A percentile compares a stretch with the other conserved stretches of the same genome.
These are phyloP conservation scores for Chrysolina haemoptera DNA, from an alignment of 2,888 invertebrate genomes.

Conservation along the genomic window DNA sequence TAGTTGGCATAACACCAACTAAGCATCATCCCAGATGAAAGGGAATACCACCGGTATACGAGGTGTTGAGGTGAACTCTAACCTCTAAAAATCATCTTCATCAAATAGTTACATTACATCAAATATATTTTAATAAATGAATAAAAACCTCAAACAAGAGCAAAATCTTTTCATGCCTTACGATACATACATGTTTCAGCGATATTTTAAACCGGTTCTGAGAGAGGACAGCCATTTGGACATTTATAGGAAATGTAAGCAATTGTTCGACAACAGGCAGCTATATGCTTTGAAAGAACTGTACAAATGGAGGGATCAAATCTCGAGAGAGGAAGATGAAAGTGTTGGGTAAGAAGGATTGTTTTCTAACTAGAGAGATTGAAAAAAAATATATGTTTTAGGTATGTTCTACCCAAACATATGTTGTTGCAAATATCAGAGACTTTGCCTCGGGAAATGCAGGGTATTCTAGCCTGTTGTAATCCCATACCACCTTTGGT, in stretches of 20 bases:
- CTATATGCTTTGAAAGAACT: conserved; percentile 85
- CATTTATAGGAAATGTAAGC: conserved; percentile 84
- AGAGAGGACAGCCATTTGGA: conserved; percentile 80
- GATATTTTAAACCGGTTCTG: conserved; percentile 84
- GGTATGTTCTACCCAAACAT: conserved; percentile 95
- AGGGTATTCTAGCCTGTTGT: conserved; percentile 94
- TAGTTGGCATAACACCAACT: too few relatives aligned
- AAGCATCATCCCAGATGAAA: too few relatives aligned
- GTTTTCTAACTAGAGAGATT: conserved; percentile 21
- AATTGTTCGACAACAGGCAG: conserved; percentile 88
- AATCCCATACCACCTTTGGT: conserved; percentile 89
- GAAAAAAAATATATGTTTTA: conserved; percentile 60
- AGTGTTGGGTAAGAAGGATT: conserved; percentile 78
- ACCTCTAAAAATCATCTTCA: too few relatives aligned
- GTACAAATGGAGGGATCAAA: conserved; percentile 89
- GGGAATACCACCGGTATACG: too few relatives aligned
- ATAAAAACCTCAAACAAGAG: not conserved
- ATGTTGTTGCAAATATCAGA: conserved; percentile 94
- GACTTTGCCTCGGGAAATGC: conserved; percentile 89
- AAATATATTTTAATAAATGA: too few relatives aligned
- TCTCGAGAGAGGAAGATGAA: conserved; percentile 92
- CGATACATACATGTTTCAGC: conserved; percentile 70
- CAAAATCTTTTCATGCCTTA: not conserved
- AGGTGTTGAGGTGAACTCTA: too few relatives aligned
- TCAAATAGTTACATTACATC: too few relatives aligned